Evolutionary conservation across 1,140 invertebrate genomes (phyloP), one percentile per base, ranked within the genome.

Genomic region (Drosophila trapezifrons): DNA sequence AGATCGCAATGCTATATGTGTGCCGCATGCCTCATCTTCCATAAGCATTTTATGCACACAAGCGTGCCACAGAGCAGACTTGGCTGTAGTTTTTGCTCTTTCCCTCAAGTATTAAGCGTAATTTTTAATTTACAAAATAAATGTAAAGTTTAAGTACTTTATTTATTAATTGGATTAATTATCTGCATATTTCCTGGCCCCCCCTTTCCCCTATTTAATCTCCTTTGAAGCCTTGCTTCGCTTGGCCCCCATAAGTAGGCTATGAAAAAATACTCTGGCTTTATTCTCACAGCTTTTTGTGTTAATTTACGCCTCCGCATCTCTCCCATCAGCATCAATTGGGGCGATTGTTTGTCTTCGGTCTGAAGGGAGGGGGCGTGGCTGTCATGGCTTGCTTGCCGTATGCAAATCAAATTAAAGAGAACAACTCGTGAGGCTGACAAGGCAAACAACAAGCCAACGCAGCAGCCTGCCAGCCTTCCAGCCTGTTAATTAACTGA

Each of bases 401-500:
- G 69, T 80, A 81, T 85, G 82, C 76, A 86, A 85, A 85, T 85
- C 74, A 85, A 85, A 81, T 80, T 80, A 85, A 78, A 71, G 77
- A 67, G 63, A 60, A 70, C 67, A 69, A 37, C 67, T 69, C 67
- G 49, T 69, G 49, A 69, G 49, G 40, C 72, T 66, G 73, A 65
- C 73, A 57, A 69, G 73, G 55, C 78, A 72, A 72, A 58, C 73
- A 80, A 54, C 51, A 49, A 64, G 49, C 52, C 20, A 35, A 52
- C 46, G 40, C 52, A 22, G 25, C 46, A 56, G 62, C 22, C 6
- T 17, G 27, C 6, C 29, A 59, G 78, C 79, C 70, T 76, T 80
- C 77, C 82, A 79, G 67, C 35, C 15, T 82, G 71, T 87, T 86
- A 86, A 86, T 86, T 86, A 87, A 87, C 83, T 87, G 83, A 86